A percentile compares a stretch with the other conserved stretches of the same genome.
These are phyloP conservation scores for Masnerella sp. DNA, from an alignment of 2,888 invertebrate species.

Conservation along the genomic window DNA sequence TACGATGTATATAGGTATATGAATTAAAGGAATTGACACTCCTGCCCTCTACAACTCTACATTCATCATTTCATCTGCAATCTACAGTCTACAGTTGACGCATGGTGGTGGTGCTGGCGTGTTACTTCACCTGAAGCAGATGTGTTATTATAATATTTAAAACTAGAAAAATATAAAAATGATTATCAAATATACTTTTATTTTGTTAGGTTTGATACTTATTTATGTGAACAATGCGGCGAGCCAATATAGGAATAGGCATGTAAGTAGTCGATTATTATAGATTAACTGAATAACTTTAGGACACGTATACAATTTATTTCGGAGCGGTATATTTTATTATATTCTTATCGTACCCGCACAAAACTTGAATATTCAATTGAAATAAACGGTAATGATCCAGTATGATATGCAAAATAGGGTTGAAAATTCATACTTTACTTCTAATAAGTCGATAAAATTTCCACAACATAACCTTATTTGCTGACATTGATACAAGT, in stretches of 20 bases:
- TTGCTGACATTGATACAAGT: not conserved
- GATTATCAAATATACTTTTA: slow-evolving; percentile 64
- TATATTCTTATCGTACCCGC: not conserved
- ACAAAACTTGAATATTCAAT: not conserved
- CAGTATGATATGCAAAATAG: too few relatives aligned
- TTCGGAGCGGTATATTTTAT: too few relatives aligned
- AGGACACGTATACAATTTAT: slow-evolving; percentile 42
- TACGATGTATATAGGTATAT: too few relatives aligned
- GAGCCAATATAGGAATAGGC: slow-evolving; percentile 72
- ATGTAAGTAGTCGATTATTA: slow-evolving; percentile 65
- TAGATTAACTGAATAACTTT: too few relatives aligned
- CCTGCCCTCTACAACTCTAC: too few relatives aligned
- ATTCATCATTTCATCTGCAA: too few relatives aligned
- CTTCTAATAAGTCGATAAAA: not conserved
- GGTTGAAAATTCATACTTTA: slow-evolving; percentile 4
- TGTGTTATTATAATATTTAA: slow-evolving; percentile 43
- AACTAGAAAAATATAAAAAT: slow-evolving; percentile 61
- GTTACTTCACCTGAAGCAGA: slow-evolving; percentile 31
- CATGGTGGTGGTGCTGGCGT: slow-evolving; percentile 21
- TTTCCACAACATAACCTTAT: slow-evolving; percentile 34
- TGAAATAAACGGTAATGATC: not conserved
- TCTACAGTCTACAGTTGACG: not conserved
- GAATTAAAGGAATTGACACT: too few relatives aligned
- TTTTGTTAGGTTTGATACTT: slow-evolving; percentile 63
- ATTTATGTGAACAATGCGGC: slow-evolving; percentile 64